Evolutionary conservation across 2,113 vertebrate species (phyloP), one percentile per base, ranked within the genome.

Genomic region (Apistogramma diplotaenia): DNA sequence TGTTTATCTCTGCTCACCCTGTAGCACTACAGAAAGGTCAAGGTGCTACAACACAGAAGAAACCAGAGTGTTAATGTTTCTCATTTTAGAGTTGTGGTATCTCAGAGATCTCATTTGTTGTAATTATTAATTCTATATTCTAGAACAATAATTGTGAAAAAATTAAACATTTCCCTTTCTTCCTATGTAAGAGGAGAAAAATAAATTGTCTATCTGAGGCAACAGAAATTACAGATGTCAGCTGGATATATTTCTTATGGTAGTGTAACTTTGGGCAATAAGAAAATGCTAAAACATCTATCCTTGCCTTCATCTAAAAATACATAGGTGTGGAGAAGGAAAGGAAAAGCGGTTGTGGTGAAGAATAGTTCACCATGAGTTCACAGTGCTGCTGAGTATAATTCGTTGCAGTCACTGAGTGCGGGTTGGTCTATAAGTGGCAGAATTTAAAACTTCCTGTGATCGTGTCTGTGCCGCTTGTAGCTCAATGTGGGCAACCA

Each of bases 371-470:
- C 40, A 81, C 27, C 9, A 65, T 3, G 11, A 60, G 78, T 77
- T 87, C 73, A 80, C 25, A 37, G 54, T 6, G 49, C 15, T 59
- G 33, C 19, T 29, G 4, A 46, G 46, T 12, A 49, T 10, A 19
- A n/a, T 5, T 23, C 9, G n/a, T 33, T 58, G 43, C 58, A 53
- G 43, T 51, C 23, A 11, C 3, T 10, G 5, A 58, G 13, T 27
- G 60, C 3, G 11, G 27, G 37, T 6, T 23, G 31, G 1, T 46
- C 40, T n/a, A 46, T 33, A 61, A 19, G 18, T 33, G 49, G 76
- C 11, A 3, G 2, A 51, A 37, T 18, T 70, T 40, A 33, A 35
- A 5, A 76, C 78, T 61, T 85, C 82, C 82, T 85, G 79, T 78
- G 53, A 59, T 18, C 7, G 5, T 21, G 37, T 27, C 18, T 33